A percentile compares a stretch with the other conserved stretches of the same genome.
These are phyloP conservation scores for Geotrupes spiniger DNA, from an alignment of 2,888 invertebrate species.

Conservation along the genomic window DNA sequence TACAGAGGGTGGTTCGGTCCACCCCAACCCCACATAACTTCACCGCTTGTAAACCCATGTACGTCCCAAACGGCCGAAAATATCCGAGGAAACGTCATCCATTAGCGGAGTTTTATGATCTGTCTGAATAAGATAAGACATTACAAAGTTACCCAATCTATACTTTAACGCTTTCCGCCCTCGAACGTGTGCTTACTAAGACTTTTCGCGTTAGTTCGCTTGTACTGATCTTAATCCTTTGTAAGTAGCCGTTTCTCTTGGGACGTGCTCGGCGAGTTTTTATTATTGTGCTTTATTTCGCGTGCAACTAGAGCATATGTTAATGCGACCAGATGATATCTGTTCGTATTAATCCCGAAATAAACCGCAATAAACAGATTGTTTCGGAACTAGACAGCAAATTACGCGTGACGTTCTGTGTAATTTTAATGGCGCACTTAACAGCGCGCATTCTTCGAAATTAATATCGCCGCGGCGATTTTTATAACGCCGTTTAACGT, in stretches of 20 bases:
- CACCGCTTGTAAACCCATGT: conserved; percentile 17
- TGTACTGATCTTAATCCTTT: conserved; percentile 38
- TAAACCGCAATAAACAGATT: too few relatives aligned
- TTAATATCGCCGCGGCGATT: conserved; percentile 12
- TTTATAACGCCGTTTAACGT: conserved; percentile 37
- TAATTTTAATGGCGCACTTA: too few relatives aligned
- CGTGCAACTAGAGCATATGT: too few relatives aligned
- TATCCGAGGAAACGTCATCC: conserved; percentile 42
- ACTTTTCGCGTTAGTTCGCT: conserved; percentile 36
- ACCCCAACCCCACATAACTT: conserved; percentile 18
- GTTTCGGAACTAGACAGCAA: too few relatives aligned
- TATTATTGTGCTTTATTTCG: neutral
- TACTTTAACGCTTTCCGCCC: conserved; percentile 42
- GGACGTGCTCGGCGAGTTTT: neutral
- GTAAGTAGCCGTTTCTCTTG: conserved; percentile 32
- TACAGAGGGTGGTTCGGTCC: conserved; percentile 10
- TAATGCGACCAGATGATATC: too few relatives aligned
- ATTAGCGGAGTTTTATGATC: conserved; percentile 47
- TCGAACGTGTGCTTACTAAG: conserved; percentile 30
- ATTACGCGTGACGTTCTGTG: too few relatives aligned
- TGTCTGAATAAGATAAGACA: conserved; percentile 46
- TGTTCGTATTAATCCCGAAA: too few relatives aligned
- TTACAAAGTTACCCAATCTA: conserved; percentile 50
- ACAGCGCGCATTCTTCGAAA: too few relatives aligned
- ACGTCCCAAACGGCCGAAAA: conserved; percentile 27